Conservation (phyloP, 2,797 vertebrate genomes). For the Neomorphus geoffroyi region DNA sequence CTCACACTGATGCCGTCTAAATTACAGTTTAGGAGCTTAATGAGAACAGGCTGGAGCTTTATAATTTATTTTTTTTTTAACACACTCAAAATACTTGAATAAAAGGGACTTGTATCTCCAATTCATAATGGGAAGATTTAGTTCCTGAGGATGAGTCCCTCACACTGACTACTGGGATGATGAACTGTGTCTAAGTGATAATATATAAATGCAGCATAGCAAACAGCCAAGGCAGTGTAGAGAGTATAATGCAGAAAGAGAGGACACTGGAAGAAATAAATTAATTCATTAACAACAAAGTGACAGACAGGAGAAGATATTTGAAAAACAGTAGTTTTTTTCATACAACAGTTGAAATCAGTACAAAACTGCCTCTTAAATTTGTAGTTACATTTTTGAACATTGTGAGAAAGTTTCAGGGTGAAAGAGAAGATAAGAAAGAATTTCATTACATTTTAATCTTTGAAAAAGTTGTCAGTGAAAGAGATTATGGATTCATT, state of each 20-base stretch:
- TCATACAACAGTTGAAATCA: neutral
- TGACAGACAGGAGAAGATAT: fast-evolving
- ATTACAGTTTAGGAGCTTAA: neutral
- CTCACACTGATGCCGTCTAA: neutral
- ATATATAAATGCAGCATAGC: neutral
- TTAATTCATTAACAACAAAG: neutral
- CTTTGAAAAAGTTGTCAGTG: neutral
- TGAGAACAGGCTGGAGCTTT: neutral
- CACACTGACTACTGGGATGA: no score
- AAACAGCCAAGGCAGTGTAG: neutral
- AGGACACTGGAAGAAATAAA: neutral
- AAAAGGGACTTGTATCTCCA: neutral
- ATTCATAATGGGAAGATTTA: neutral
- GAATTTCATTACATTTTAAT: neutral
- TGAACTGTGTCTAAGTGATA: neutral
- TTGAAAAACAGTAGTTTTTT: neutral
- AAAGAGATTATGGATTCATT: conserved; percentile 14
- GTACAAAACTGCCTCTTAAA: neutral
- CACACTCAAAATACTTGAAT: neutral
- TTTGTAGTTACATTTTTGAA: neutral
- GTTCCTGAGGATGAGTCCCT: neutral
- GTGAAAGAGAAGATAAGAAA: neutral
- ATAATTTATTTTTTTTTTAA: neutral
- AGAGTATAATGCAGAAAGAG: neutral
- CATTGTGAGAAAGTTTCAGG: neutral